Conservation (phyloP, 2,113 vertebrate species). For the Embiotoca jacksoni region DNA sequence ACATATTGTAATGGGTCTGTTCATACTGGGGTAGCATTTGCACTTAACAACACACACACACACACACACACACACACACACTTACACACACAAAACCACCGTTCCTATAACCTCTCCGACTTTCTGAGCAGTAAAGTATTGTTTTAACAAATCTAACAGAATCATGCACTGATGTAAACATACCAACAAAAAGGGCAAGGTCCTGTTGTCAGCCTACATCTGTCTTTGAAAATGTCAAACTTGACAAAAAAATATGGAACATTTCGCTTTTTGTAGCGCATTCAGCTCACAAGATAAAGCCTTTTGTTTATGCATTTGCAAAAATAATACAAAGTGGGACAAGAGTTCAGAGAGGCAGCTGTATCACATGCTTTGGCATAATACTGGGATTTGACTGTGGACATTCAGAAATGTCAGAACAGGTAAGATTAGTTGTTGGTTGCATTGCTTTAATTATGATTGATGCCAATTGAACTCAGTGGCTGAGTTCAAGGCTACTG, state of each 20-base stretch:
- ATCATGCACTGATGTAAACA: slow-evolving; percentile 10
- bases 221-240: slow-evolving; percentile 40
- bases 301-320: slow-evolving; percentile 8
- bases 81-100: background rate
- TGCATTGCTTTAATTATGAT: slow-evolving; percentile 3
- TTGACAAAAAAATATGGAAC: slow-evolving; percentile 5
- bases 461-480: slow-evolving; percentile 1
- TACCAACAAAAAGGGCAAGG: slow-evolving; percentile 8
- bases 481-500: background rate
- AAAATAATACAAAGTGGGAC: background rate
- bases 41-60: background rate
- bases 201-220: background rate
- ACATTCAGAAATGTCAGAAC: slow-evolving; percentile 7
- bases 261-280: background rate
- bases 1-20: slow-evolving; percentile 66
- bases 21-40: slow-evolving; percentile 22
- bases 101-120: background rate
- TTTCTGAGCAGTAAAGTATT: slow-evolving; percentile 22
- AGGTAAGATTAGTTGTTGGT: background rate
- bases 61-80: background rate
- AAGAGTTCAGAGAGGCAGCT: slow-evolving; percentile 6
- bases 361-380: background rate
- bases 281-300: background rate
- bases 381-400: background rate
- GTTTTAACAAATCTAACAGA: slow-evolving; percentile 29